Conservation (phyloP, 2,113 vertebrate species). For the Mungos mungo region DNA sequence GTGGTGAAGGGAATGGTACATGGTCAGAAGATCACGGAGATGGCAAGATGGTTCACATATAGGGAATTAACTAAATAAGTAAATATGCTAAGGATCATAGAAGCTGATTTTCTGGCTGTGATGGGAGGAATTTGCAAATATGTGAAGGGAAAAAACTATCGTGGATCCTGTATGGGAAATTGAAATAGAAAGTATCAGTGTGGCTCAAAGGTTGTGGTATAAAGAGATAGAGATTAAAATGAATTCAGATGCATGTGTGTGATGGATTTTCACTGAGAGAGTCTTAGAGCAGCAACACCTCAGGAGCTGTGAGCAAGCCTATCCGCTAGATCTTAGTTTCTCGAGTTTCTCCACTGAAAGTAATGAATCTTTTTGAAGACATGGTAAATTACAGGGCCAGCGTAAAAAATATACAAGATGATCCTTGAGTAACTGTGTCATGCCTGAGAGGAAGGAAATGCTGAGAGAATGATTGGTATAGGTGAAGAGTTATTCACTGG, state of each 20-base stretch:
- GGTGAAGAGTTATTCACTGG: neutral
- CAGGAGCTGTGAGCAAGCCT: neutral
- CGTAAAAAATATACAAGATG: neutral
- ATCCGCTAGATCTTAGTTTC: neutral
- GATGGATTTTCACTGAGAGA: neutral
- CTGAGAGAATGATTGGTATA: neutral
- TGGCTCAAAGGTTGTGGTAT: neutral
- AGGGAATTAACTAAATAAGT: neutral
- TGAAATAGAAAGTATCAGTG: neutral
- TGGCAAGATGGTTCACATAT: neutral
- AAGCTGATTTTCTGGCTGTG: neutral
- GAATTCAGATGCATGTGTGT: neutral
- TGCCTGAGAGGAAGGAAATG: neutral
- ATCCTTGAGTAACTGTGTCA: neutral
- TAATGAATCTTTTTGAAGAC: neutral
- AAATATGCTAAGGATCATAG: neutral
- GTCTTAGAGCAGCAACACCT: neutral
- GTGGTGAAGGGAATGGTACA: neutral
- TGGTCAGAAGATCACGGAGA: neutral
- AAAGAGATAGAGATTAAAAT: neutral
- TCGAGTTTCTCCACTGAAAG: neutral
- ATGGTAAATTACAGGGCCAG: neutral
- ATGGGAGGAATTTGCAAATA: neutral
- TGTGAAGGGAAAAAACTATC: neutral
- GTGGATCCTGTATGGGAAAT: rapidly evolving